Evolutionary conservation across 2,888 invertebrate genomes (phyloP).

Genomic region (Hofmannophila pseudospretella): DNA sequence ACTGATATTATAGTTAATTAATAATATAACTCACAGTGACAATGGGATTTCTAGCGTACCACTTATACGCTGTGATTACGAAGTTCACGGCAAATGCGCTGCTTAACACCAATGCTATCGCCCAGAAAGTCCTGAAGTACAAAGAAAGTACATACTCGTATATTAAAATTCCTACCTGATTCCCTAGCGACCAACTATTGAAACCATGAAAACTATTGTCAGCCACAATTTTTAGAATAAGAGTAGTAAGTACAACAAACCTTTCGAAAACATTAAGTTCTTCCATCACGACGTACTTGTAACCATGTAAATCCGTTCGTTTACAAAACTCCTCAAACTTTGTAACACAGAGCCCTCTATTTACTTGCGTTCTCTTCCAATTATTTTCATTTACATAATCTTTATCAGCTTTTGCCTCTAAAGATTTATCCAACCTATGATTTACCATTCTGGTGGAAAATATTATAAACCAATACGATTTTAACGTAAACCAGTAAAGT

Average conservation of each 20-base stretch:
- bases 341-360: slow-evolving; percentile 24
- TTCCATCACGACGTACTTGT: slow-evolving; percentile 81
- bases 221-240: slow-evolving; percentile 6
- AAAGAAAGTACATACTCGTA: background rate
- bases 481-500: slow-evolving; percentile 1
- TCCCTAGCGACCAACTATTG: background rate
- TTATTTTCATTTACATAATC: slow-evolving; percentile 11
- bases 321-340: slow-evolving; percentile 79
- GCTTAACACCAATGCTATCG: slow-evolving; percentile 71
- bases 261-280: slow-evolving; percentile 77
- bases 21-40: slow-evolving; percentile 80
- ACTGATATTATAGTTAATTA: no score
- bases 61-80: slow-evolving; percentile 77
- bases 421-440: background rate
- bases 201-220: background rate
- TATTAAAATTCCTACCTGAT: background rate
- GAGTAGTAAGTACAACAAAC: slow-evolving; percentile 36
- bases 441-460: background rate
- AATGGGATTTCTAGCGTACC: slow-evolving; percentile 79
- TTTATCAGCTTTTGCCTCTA: background rate
- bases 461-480: background rate
- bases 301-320: slow-evolving; percentile 84
- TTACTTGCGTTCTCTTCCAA: slow-evolving; percentile 11
- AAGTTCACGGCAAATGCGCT: slow-evolving; percentile 74
- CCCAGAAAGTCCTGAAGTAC: slow-evolving; percentile 75